Conservation (phyloP, 2,797 vertebrate species). For the Limosa lapponica region DNA sequence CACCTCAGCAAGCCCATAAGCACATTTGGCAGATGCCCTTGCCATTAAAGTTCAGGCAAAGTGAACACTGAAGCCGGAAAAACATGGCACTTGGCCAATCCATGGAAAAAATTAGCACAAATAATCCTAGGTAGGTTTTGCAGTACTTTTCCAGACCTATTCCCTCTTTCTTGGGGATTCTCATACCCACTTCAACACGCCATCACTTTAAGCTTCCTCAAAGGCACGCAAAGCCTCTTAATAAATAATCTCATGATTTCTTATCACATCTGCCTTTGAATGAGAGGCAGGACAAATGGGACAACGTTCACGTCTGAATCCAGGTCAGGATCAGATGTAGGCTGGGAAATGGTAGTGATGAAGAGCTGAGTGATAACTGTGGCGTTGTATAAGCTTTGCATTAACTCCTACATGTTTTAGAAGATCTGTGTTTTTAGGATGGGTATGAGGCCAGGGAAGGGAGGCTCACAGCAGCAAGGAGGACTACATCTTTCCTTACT, state of each 20-base stretch:
- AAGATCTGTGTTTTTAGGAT: neutral
- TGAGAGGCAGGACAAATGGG: neutral
- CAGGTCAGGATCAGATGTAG: conserved; percentile 28
- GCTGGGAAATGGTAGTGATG: neutral
- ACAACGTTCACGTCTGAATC: neutral
- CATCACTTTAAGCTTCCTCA: conserved; percentile 14
- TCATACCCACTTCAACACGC: neutral
- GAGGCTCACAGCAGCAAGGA: neutral
- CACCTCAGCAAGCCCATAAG: neutral
- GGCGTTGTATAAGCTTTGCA: neutral
- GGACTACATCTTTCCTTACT: neutral
- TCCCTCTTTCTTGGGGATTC: neutral
- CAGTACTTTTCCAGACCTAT: conserved; percentile 36
- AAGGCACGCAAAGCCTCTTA: conserved; percentile 35
- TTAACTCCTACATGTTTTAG: neutral
- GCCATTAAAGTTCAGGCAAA: conserved; percentile 2
- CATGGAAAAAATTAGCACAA: neutral
- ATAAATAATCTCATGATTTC: conserved; percentile 28
- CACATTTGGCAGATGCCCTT: conserved; percentile 27
- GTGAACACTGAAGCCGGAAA: neutral
- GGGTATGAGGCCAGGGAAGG: neutral
- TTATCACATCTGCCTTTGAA: conserved; percentile 43
- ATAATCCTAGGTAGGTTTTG: neutral
- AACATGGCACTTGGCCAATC: neutral
- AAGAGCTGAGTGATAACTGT: neutral